Percentiles rank a stretch among this genome's conserved stretches.
phyloP scores from a whole-genome alignment of 2,113 vertebrate genomes.

The Rhadina sibilatrix region DNA sequence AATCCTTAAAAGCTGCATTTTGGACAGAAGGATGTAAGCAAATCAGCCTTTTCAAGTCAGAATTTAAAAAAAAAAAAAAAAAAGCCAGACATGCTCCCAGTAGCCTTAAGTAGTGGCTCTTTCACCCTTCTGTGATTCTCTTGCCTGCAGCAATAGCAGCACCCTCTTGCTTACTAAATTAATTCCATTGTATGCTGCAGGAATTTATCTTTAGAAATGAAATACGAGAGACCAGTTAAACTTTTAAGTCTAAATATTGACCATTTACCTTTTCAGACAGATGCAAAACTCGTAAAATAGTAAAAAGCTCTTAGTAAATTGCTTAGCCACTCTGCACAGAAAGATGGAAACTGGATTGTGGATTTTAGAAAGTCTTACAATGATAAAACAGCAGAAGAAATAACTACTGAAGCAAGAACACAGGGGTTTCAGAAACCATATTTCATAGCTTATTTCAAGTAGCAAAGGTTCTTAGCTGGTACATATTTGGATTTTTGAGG shows the following conservation, averaged over 20 bases:
- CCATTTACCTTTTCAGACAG: not conserved
- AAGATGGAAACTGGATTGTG: not conserved
- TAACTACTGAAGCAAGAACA: not conserved
- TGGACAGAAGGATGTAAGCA: not conserved
- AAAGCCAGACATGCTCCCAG: not conserved
- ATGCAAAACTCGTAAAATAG: not conserved
- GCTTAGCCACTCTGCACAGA: not conserved
- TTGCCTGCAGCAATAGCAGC: not conserved
- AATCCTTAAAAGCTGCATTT: not conserved
- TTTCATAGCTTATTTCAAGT: not conserved
- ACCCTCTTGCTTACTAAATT: not conserved
- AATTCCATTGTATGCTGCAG: not conserved
- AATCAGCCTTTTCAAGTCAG: not conserved
- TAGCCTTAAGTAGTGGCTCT: not conserved
- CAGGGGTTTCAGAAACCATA: not conserved
- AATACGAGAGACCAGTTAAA: not conserved
- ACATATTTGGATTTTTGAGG: constrained; percentile 47
- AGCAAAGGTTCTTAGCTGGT: constrained; percentile 33
- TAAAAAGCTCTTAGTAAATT: not conserved
- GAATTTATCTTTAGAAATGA: not conserved
- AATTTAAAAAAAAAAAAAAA: not conserved
- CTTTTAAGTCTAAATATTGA: not conserved
- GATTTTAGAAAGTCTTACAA: not conserved
- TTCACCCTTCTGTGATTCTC: not conserved
- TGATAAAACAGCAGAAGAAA: not conserved